A percentile compares a stretch with the other conserved stretches of the same genome.
phyloP scores from a whole-genome alignment of 2,888 invertebrate species.

The Drosophila imparisetae region DNA sequence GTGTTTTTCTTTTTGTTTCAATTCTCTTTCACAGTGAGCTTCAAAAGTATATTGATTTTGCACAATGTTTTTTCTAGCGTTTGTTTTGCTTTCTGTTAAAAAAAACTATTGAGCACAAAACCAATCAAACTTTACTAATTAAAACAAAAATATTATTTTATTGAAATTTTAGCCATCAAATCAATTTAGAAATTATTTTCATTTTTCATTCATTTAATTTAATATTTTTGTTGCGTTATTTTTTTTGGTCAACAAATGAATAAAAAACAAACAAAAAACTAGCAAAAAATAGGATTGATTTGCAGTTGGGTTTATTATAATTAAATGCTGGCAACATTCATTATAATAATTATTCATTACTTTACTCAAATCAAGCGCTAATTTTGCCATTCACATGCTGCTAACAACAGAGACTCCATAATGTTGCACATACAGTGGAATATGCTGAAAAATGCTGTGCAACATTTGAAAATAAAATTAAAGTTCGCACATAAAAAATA shows the following conservation, averaged over 20 bases:
- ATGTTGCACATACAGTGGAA: not conserved
- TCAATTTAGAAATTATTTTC: not conserved
- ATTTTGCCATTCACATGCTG: not conserved
- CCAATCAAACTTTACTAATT: not conserved
- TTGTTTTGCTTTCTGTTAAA: not conserved
- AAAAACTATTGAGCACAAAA: not conserved
- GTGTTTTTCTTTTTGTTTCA: conserved; percentile 24
- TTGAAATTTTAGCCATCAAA: not conserved
- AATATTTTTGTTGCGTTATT: not conserved
- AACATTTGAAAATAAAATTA: not conserved
- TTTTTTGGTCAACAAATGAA: not conserved
- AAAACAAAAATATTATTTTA: not conserved
- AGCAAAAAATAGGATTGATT: not conserved
- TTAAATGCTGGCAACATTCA: not conserved
- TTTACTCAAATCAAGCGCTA: no score
- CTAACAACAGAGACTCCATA: fast-evolving
- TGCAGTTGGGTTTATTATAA: not conserved
- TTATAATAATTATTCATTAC: not conserved
- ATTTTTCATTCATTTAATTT: not conserved
- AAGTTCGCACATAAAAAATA: not conserved
- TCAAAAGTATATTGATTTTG: not conserved
- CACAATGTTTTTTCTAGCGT: not conserved
- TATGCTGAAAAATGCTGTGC: not conserved
- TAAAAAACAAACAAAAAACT: not conserved
- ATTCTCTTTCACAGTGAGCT: conserved; percentile 9